Base-by-base conservation (phyloP, 2,113 vertebrate species). In the Excalfactoria chinensis region DNA sequence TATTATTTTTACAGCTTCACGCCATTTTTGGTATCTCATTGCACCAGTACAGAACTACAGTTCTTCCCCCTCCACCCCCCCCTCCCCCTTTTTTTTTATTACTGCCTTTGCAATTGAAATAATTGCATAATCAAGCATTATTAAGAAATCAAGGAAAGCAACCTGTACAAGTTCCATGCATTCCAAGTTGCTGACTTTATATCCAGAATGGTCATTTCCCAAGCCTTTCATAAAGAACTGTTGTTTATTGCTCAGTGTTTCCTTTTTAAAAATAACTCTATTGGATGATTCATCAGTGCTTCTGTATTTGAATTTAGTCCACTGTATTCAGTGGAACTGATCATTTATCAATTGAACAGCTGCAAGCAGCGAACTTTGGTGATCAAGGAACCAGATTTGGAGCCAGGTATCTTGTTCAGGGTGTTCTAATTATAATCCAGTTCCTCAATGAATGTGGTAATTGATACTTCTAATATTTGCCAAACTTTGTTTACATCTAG, bases 121-220 rank as follows among this genome's bases (percentile, higher is more conserved):
- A 69, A 88, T 67, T 34, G 44, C 20, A 80, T 77, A 86, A 80
- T 73, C 41, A 72, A 21, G 6, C 64, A 15, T 13, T 67, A 43
- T 15, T 64, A 79, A 82, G 40, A 75, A 89, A 91, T 30, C 19
- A 25, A 81, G 7, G 13, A 78, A 89, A 88, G 53, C 17, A 80
- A 41, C 2, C 9, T 35, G 7, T 44, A 58, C 9, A 90, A 48
- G 9, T 59, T 12, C 28, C 34, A 10, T 12, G 9, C 67, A 41
- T 63, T 59, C 19, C 41, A 26, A 75, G 32, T 49, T 1, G 0
- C 25, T 63, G 63, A 82, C 3, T 49, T 55, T 25, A 46, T 0
- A 0, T 34, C 25, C 71, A 77, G 46, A 81, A 71, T 0, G 0
- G 22, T 71, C 43, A 56, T 19, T 68, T 83, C 51, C 18, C 7